Conservation (phyloP, 2,113 vertebrate species). For the Prolemur simus region DNA sequence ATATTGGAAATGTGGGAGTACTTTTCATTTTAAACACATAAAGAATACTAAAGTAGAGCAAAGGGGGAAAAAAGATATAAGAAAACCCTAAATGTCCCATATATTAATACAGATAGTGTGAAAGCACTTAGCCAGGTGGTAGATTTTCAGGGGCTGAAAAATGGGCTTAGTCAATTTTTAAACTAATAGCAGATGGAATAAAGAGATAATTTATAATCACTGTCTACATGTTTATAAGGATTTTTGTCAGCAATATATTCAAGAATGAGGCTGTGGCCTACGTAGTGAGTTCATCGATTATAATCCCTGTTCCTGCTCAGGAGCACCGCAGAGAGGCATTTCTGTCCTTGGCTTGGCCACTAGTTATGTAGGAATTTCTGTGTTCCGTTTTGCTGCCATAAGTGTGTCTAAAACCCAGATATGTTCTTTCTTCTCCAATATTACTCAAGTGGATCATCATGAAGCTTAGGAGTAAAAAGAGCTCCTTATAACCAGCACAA, state of each 20-base stretch:
- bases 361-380: neutral
- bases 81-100: neutral
- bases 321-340: neutral
- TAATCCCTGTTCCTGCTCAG: neutral
- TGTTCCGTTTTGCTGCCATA: neutral
- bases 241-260: neutral
- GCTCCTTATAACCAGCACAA: neutral
- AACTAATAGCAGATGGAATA: slow-evolving; percentile 39
- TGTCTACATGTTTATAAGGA: neutral
- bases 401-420: neutral
- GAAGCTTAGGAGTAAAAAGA: neutral
- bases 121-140: slow-evolving; percentile 37
- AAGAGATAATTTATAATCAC: slow-evolving; percentile 51
- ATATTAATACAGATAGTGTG: neutral
- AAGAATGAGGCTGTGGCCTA: neutral
- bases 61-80: neutral
- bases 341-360: neutral
- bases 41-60: neutral
- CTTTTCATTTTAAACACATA: slow-evolving; percentile 26
- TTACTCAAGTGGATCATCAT: neutral
- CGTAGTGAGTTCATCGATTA: neutral
- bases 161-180: slow-evolving; percentile 10
- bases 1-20: neutral
- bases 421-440: neutral
- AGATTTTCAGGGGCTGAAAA: slow-evolving; percentile 48